Percentiles rank a stretch among this genome's conserved stretches.
Conservation (phyloP, 2,797 vertebrate genomes). For the Tapera naevia region DNA sequence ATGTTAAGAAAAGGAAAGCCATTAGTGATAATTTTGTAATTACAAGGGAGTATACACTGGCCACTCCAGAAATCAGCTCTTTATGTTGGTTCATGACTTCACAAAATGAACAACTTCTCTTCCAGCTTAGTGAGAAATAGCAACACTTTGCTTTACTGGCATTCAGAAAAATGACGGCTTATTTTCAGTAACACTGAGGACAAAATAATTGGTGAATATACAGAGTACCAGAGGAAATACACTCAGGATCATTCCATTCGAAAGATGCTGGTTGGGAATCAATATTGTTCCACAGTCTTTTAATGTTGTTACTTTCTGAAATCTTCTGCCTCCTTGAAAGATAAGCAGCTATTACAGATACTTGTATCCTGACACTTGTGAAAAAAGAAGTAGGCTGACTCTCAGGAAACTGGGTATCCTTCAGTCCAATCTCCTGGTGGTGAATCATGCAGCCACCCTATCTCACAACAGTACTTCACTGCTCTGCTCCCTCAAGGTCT, state of each 20-base stretch:
- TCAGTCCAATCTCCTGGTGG: background rate
- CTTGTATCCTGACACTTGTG: background rate
- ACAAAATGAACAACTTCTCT: slow-evolving; percentile 4
- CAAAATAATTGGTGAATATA: background rate
- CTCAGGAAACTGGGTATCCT: background rate
- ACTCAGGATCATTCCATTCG: background rate
- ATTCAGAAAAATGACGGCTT: background rate
- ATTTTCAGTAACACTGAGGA: background rate
- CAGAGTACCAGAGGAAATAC: background rate
- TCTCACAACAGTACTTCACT: background rate
- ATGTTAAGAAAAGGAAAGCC: background rate
- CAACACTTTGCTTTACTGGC: background rate
- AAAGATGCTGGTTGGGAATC: background rate
- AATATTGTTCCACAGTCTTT: background rate
- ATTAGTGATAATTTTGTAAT: slow-evolving; percentile 53
- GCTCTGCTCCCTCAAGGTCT: background rate
- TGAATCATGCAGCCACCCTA: background rate
- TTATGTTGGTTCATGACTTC: background rate
- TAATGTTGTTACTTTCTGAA: background rate
- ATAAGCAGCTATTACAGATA: background rate
- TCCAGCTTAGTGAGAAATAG: slow-evolving; percentile 22
- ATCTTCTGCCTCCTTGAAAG: background rate
- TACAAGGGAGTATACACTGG: background rate
- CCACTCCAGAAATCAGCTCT: slow-evolving; percentile 25
- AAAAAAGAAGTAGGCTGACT: background rate